A percentile compares a stretch with the other conserved stretches of the same genome.
phyloP scores from a whole-genome alignment of 2,113 vertebrate genomes.

The Rhinoderma darwinii region DNA sequence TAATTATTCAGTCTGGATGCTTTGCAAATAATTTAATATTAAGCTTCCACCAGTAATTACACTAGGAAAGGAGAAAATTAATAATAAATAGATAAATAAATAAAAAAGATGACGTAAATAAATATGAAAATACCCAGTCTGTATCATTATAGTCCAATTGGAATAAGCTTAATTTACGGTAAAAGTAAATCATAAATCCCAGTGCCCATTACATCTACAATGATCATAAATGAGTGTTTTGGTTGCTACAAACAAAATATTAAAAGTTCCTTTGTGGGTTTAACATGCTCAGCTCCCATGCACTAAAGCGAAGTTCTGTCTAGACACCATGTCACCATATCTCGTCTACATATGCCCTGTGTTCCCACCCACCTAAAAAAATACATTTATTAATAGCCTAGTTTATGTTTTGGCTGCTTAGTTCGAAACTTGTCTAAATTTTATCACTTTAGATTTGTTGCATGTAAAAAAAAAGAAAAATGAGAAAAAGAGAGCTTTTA shows the following conservation, averaged over 20 bases:
- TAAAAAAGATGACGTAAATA: neutral
- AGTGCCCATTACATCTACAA: conserved; percentile 1
- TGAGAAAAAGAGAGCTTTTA: neutral
- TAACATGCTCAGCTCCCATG: neutral
- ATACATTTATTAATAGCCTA: neutral
- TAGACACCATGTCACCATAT: conserved; percentile 7
- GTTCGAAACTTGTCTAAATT: neutral
- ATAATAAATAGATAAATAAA: neutral
- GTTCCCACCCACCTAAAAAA: neutral
- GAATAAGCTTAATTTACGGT: neutral
- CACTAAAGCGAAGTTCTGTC: conserved; percentile 2
- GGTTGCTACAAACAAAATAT: neutral
- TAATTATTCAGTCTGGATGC: conserved; percentile 2
- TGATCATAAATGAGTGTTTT: neutral
- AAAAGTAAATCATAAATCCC: neutral
- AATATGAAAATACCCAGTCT: neutral
- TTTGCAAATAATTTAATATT: conserved; percentile 9
- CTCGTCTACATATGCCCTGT: neutral
- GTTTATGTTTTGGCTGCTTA: neutral
- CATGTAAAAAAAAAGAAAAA: neutral
- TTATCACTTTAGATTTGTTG: neutral
- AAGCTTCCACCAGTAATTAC: neutral
- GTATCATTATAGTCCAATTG: neutral
- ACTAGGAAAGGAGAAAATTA: neutral
- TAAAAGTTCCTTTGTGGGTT: conserved; percentile 5